Base-by-base conservation (phyloP, 2,888 invertebrate species). In the Ennomos erosarius region DNA sequence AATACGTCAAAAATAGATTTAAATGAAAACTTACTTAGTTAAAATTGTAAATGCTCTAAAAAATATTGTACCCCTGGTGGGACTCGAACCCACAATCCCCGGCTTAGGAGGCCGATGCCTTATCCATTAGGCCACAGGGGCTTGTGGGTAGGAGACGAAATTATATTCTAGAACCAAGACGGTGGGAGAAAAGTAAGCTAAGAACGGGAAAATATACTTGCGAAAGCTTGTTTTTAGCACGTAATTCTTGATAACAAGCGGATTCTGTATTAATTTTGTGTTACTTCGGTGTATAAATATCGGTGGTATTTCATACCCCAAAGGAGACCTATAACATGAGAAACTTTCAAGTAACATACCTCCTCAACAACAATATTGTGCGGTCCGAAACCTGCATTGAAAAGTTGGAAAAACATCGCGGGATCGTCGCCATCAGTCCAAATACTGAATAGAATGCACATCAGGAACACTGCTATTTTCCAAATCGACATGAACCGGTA, bases 401-500 rank as follows among this genome's bases (percentile, higher is more conserved):
- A 95, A 71, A 96, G 93, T 51, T 94, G 93, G 80, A 98, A 98
- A 63, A 98, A 93, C 84, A 96, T 95, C 1, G 94, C 94, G 0
- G 97, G 94, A 63, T 95, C 96, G 53, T 96, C 96, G 10, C 96
- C 96, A 59, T 95, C 95, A 59, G 96, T 88, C 90, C 96, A 94
- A 35, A 96, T 90, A 60, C 96, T 95, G 39, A 97, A 89, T 10
- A 97, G 76, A 60, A 96, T 94, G 55, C 96, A 94, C 71, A 96
- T 91, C 59, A 98, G 93, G 80, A 98, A 98, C 39, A 96, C 68
- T 8, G 93, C 54, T 55, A 98, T 96, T 90, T 99, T 99, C 98
- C 98, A 99, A 0, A 97, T 85, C 0, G 98, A 97, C 52, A 99
- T 94, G 78, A 98, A 97, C 74, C 98, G 95, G 86, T 98, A 98